phyloP scores from a whole-genome alignment of 1,140 invertebrate species.

The Lepidostoma basale region DNA sequence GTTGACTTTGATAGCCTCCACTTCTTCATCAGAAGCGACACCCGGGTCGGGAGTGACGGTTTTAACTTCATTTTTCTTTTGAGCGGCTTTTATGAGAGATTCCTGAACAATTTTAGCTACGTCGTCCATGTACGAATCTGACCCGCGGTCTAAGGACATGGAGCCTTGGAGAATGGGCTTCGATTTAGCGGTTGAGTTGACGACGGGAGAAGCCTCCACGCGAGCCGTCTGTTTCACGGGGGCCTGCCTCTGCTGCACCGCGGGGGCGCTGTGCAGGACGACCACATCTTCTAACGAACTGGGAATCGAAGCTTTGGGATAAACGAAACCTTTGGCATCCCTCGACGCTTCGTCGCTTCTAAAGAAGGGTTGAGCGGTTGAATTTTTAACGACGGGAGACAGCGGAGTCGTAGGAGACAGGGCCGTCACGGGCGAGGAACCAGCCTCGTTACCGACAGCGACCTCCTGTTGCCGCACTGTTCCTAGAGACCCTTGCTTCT shows the following conservation, averaged over 20 bases:
- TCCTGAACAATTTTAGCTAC: constrained; percentile 39
- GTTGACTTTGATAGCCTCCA: constrained; percentile 16
- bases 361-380: constrained; percentile 54
- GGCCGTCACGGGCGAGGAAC: constrained; percentile 42
- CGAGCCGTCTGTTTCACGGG: constrained; percentile 51
- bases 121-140: constrained; percentile 18
- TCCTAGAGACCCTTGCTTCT: constrained; percentile 44
- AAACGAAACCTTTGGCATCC: too few species aligned
- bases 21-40: constrained; percentile 27
- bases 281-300: constrained; percentile 42
- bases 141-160: constrained; percentile 25
- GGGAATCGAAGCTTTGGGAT: neutral
- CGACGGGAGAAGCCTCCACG: constrained; percentile 48
- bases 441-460: too few species aligned
- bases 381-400: constrained; percentile 52
- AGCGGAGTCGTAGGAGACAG: constrained; percentile 45
- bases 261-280: constrained; percentile 51
- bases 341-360: neutral
- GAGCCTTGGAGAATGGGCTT: constrained; percentile 26
- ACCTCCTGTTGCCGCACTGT: constrained; percentile 23
- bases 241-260: constrained; percentile 48
- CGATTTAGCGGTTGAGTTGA: constrained; percentile 45
- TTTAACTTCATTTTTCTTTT: constrained; percentile 29
- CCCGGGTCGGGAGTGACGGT: constrained; percentile 10
- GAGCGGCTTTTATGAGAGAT: constrained; percentile 32